Base-by-base conservation (phyloP, 2,113 vertebrate species). In the Ceratotherium simum region DNA sequence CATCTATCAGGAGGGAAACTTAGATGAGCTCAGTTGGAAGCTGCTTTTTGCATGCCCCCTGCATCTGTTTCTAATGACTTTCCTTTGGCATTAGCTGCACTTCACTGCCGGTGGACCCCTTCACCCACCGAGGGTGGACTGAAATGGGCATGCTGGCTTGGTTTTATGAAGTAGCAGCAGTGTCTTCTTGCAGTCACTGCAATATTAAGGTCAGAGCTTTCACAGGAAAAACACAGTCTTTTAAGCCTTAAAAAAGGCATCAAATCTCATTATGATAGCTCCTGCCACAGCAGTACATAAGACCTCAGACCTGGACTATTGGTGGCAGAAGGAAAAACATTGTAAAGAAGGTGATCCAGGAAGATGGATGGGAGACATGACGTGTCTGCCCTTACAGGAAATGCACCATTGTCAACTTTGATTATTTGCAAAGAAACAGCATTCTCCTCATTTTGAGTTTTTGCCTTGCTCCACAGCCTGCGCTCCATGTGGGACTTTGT, bases 31-130 rank as follows among this genome's bases (percentile, higher is more conserved):
- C 92, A 54, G 82, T 62, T 79, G 69, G 79, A 96, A 97, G 31
- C 46, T 95, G 60, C 36, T 96, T 56, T 96, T 83, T 96, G 82
- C 29, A 67, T 62, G 46, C 54, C 46, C 18, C 89, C 92, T 90
- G 36, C 84, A 90, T 96, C 23, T 81, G 23, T 94, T 91, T 83
- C 65, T 94, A 96, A 96, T 95, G 92, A 90, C 36, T 88, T 98
- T 54, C 46, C 36, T 78, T 95, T 87, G 62, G 39, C 60, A 87
- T 95, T 90, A 93, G 70, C 73, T 96, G 23, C 60, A 79, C 58
- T 97, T 96, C 16, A 1, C 29, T 96, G 86, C 62, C 72, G 89
- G 75, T 79, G 36, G 21, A 89, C 31, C 54, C 42, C 31, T 96
- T 95, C 56, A 31, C 31, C 42, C 58, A 90, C 46, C 83, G 89